Evolutionary conservation across 2,888 invertebrate species (phyloP), one percentile per base, ranked within the genome.

Genomic region (Pyrgus malvae): DNA sequence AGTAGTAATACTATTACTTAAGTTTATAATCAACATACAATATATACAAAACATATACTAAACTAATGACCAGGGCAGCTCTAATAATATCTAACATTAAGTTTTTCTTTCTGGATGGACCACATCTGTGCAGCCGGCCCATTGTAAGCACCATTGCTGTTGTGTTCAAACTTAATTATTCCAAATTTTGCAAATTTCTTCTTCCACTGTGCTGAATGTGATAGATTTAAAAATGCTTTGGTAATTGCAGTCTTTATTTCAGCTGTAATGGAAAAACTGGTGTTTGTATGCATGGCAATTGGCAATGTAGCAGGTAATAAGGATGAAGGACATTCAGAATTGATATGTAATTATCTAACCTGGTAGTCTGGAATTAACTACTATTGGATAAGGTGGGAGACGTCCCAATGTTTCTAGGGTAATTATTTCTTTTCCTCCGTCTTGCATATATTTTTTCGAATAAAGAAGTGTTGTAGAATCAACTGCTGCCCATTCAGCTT

Each of bases 331-430:
- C 29, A 31, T 40, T 16, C 11, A n/a, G 14, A 55, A 53, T 51
- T 44, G 37, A 9, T 35, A 12, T 19, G 21, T 51, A 33, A 33
- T 41, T 48, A 11, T 19, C 59, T 50, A 64, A 94, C 94, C 91
- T 75, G 91, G 65, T 53, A 94, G 69, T 56, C 88, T 88, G 14
- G 87, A 75, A 68, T 93, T 93, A 53, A 92, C 85, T 42, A 94
- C 91, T 37, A 94, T 84, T 1, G 93, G 93, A 66, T 94, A 93
- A 0, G 93, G 92, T 1, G 94, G 93, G 33, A 94, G 76, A 12
- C 93, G 93, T 14, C 94, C 95, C 64, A 94, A 78, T 19, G 93
- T 93, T 60, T 91, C 91, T 63, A 94, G 75, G 7, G 92, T 86
- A 42, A 81, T 80, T 35, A 93, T 81, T 44, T 92, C 91, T 63